Evolutionary conservation across 2,888 invertebrate genomes (phyloP).

Genomic region (Drosophila tripunctata): DNA sequence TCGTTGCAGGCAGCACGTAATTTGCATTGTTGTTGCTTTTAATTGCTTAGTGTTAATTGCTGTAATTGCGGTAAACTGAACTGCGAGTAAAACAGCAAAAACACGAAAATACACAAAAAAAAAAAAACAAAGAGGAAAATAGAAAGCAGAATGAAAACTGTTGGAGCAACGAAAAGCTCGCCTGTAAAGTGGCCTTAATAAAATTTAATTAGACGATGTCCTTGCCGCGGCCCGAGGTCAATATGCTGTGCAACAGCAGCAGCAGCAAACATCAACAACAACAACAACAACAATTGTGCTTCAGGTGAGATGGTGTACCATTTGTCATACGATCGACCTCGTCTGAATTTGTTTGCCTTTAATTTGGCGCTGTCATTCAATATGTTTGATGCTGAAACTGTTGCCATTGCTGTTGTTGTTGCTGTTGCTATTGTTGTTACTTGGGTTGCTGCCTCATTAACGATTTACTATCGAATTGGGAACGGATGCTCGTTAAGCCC

Average conservation of each 20-base stretch:
- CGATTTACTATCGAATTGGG: conserved; percentile 36
- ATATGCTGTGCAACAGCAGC: conserved; percentile 14
- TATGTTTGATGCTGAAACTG: conserved; percentile 51
- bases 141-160: conserved; percentile 10
- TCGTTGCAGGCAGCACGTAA: conserved; percentile 70
- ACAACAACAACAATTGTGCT: conserved; percentile 5
- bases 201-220: conserved; percentile 65
- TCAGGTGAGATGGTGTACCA: conserved; percentile 36
- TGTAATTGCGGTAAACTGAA: conserved; percentile 78
- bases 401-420: conserved; percentile 1
- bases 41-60: conserved; percentile 79
- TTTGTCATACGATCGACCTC: conserved; percentile 66
- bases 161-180: conserved; percentile 9
- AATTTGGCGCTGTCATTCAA: conserved; percentile 70
- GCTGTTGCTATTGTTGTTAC: too few species aligned
- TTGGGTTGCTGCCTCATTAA: too few species aligned
- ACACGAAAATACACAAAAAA: too few species aligned
- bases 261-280: neutral
- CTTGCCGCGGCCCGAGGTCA: conserved; percentile 57
- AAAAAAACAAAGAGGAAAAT: too few species aligned
- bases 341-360: conserved; percentile 35
- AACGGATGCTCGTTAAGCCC: conserved; percentile 71
- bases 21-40: conserved; percentile 79
- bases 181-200: conserved; percentile 44
- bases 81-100: conserved; percentile 36